Percentiles rank a stretch among this genome's conserved stretches.
Conservation (phyloP, 2,113 vertebrate genomes). For the Channa maculata region DNA sequence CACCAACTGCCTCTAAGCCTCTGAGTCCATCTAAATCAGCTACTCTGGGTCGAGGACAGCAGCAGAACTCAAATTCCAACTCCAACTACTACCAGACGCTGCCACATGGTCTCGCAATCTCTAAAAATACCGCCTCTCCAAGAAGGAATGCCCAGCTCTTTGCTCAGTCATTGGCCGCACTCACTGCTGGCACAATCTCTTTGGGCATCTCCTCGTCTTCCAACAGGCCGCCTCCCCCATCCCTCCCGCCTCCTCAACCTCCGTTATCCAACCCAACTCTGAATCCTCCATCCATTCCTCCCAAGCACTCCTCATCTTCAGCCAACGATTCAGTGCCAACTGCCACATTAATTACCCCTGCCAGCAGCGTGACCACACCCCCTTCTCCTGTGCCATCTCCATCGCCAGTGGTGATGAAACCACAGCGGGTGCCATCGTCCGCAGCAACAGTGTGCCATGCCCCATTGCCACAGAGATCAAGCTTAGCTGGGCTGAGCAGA, state of each 20-base stretch:
- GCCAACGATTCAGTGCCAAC: conserved; percentile 77
- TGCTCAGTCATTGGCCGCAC: conserved; percentile 80
- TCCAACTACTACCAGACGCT: conserved; percentile 78
- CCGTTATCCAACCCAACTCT: conserved; percentile 68
- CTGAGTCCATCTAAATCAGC: conserved; percentile 65
- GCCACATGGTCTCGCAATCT: conserved; percentile 78
- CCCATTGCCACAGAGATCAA: conserved; percentile 79
- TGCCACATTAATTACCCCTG: conserved; percentile 77
- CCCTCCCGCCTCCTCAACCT: conserved; percentile 69
- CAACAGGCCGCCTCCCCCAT: conserved; percentile 73
- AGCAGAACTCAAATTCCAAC: conserved; percentile 62
- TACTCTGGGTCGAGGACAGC: conserved; percentile 70
- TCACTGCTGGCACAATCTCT: conserved; percentile 68
- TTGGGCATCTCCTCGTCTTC: conserved; percentile 72
- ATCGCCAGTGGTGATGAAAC: conserved; percentile 68
- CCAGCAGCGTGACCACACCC: conserved; percentile 73
- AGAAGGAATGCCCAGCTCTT: conserved; percentile 77
- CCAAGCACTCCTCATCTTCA: conserved; percentile 75
- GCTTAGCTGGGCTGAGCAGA: conserved; percentile 87
- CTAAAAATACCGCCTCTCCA: conserved; percentile 64
- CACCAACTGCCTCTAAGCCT: conserved; percentile 42
- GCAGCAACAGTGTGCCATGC: conserved; percentile 75
- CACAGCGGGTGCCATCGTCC: conserved; percentile 57
- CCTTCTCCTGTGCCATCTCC: conserved; percentile 78
- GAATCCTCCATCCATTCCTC: conserved; percentile 65